Base-by-base conservation (phyloP, 2,888 invertebrate genomes). In the Incurvaria masculella region DNA sequence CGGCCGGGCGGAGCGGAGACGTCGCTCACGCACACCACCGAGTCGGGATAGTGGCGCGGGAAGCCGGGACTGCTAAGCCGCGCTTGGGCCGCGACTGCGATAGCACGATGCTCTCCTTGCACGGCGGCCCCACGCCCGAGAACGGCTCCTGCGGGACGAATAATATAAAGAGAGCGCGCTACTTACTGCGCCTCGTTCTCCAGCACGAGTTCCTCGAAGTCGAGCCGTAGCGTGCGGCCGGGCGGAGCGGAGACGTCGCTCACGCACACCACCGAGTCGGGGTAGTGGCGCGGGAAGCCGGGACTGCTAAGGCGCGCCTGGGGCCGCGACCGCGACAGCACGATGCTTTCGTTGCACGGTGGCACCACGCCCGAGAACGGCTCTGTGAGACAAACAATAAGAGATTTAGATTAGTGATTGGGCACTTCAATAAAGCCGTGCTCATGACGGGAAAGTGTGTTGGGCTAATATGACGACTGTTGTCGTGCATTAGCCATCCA, bases 61-160 rank as follows among this genome's bases (percentile, higher is more conserved):
- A 89, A 94, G 38, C 86, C 87, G 2, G 94, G 94, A 62, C 90
- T 91, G 45, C 87, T 84, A n/a, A 91, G 74, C 1, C 83, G 79
- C 1, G 85, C 83, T 56, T 85, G 80, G 1, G 86, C 61, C 85
- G 83, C 52, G 84, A 82, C 58, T 82, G 81, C 4, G 84, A 82
- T 56, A 91, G 69, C 17, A 76, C 62, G 6, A 90, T 78, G 1
- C 87, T 84, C 60, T 84, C 81, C 70, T 89, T 89, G 74, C 90
- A 91, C 54, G 71, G 66, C 42, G 74, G 61, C 46, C 66, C 68
- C 2, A 73, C 69, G 0, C 71, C 68, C 38, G 59, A 65, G 61
- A 75, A 76, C 1, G 75, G 70, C 51, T 76, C 76, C n/a, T n/a
- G n/a, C n/a, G n/a, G n/a, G n/a, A n/a, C n/a, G n/a, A n/a, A n/a